A percentile compares a stretch with the other conserved stretches of the same genome.
Conservation (phyloP, 1,140 invertebrate species). For the Anastatus disparis region DNA sequence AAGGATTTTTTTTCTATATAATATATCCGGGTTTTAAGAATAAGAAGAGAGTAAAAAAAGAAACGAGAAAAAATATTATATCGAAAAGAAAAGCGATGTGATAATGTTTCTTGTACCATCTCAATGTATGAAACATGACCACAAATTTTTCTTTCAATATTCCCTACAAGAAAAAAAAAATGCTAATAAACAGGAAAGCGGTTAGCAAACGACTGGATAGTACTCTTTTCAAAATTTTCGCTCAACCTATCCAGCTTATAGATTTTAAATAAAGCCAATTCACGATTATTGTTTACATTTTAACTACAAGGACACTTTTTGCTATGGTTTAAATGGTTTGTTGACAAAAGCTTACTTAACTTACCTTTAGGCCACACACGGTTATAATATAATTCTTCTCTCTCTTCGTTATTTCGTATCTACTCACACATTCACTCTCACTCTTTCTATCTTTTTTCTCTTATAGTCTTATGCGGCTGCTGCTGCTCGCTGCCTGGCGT, state of each 20-base stretch:
- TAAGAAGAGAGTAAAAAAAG: constrained; percentile 16
- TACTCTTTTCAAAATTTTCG: not conserved
- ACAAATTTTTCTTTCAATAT: not conserved
- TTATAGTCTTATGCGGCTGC: too few species aligned
- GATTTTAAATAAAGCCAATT: not conserved
- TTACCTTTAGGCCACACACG: not conserved
- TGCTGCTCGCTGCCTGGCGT: too few species aligned
- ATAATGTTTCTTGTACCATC: constrained; percentile 54
- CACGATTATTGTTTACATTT: constrained; percentile 27
- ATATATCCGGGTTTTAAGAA: not conserved
- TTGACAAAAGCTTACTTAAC: constrained; percentile 27
- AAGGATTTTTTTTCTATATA: constrained; percentile 5
- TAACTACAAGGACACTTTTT: constrained; percentile 27
- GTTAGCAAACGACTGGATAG: constrained; percentile 1
- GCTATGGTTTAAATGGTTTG: constrained; percentile 14
- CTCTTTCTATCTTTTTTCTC: too few species aligned
- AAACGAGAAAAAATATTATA: constrained; percentile 7
- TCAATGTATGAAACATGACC: constrained; percentile 61
- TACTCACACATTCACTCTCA: not conserved
- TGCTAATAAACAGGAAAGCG: not conserved
- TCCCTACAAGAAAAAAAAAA: too few species aligned
- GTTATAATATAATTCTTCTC: too few species aligned
- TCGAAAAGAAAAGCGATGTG: constrained; percentile 1
- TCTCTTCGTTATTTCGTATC: not conserved
- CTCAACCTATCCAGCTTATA: not conserved